Evolutionary conservation across 2,113 vertebrate genomes (phyloP).

Genomic region (Brienomyrus longianalis): DNA sequence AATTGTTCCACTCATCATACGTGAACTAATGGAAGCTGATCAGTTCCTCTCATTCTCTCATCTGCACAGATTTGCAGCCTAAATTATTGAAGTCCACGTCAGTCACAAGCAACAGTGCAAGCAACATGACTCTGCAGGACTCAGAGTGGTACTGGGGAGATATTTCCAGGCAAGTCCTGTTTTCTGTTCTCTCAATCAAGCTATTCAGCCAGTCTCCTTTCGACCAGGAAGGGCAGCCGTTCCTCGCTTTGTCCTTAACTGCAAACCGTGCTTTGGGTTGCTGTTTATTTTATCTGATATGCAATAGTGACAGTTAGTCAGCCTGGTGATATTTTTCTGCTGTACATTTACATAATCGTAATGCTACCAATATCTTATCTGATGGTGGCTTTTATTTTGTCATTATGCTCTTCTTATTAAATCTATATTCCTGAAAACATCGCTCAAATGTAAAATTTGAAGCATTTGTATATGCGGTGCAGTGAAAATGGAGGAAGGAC

Average conservation of each 20-base stretch:
- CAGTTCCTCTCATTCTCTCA: slow-evolving; percentile 24
- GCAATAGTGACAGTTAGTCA: background rate
- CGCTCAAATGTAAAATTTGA: background rate
- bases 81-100: slow-evolving; percentile 84
- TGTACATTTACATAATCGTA: background rate
- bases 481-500: background rate
- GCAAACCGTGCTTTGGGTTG: background rate
- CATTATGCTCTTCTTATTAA: background rate
- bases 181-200: background rate
- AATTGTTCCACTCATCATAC: background rate
- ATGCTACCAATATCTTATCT: background rate
- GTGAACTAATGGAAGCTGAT: background rate
- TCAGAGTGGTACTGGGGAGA: slow-evolving; percentile 99
- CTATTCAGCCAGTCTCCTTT: background rate
- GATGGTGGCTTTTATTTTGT: background rate
- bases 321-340: background rate
- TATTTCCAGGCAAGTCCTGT: slow-evolving; percentile 78
- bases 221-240: background rate
- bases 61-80: slow-evolving; percentile 82
- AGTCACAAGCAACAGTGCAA: slow-evolving; percentile 90
- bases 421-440: background rate
- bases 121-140: slow-evolving; percentile 95
- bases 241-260: background rate
- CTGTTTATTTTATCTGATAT: background rate
- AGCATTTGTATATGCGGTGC: background rate